phyloP scores from a whole-genome alignment of 2,797 vertebrate species.

The Ctenosaura bakeri region DNA sequence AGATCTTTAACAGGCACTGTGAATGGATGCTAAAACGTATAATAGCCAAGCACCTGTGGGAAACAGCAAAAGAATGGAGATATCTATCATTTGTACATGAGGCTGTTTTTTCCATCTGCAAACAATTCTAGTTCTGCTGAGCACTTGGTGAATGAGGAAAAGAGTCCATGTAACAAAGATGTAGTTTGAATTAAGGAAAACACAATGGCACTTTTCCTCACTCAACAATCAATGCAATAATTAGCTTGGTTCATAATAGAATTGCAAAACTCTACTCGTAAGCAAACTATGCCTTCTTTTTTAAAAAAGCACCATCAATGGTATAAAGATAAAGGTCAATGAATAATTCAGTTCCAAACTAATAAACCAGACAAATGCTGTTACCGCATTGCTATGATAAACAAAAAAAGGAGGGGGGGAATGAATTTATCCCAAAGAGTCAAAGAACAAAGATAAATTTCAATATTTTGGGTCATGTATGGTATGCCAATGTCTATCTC shows the following conservation, averaged over 20 bases:
- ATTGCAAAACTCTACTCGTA: conserved; percentile 52
- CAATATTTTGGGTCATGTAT: neutral
- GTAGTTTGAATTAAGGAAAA: conserved; percentile 48
- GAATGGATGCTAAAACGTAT: conserved; percentile 70
- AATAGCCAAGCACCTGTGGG: conserved; percentile 76
- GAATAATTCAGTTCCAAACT: conserved; percentile 28
- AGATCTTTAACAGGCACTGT: conserved; percentile 75
- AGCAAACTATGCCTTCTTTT: conserved; percentile 51
- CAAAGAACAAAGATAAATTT: neutral
- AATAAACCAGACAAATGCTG: conserved; percentile 2
- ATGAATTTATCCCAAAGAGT: neutral
- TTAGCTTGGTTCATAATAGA: conserved; percentile 67
- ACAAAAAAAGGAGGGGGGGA: neutral
- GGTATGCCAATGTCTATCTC: neutral
- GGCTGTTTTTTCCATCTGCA: conserved; percentile 69
- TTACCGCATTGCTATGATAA: neutral
- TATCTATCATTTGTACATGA: conserved; percentile 70
- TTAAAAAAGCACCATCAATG: conserved; percentile 49
- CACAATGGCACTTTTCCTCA: conserved; percentile 36
- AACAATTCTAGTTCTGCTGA: conserved; percentile 66
- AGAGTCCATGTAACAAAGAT: conserved; percentile 54
- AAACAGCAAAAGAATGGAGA: conserved; percentile 71
- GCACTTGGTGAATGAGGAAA: conserved; percentile 61
- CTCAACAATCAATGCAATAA: conserved; percentile 54
- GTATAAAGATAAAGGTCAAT: conserved; percentile 38